Evolutionary conservation across 2,888 invertebrate genomes (phyloP).

Genomic region (Rhamphomyia laevipes): DNA sequence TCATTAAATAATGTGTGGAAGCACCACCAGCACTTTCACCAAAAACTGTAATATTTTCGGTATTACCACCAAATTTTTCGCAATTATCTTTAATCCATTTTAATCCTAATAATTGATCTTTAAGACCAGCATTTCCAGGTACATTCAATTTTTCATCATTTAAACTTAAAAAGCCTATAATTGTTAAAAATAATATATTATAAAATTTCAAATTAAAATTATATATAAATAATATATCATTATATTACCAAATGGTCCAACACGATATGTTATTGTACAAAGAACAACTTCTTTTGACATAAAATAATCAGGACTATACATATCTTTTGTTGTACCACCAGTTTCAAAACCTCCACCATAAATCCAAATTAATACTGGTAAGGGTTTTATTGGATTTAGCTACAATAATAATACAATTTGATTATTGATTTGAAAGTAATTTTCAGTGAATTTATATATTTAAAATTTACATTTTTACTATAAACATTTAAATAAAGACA

Average conservation of each 20-base stretch:
- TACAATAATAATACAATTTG: slow-evolving; percentile 11
- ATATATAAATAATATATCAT: too few relatives aligned
- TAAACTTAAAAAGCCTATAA: slow-evolving; percentile 39
- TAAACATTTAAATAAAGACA: slow-evolving; percentile 43
- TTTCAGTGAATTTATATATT: background rate
- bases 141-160: slow-evolving; percentile 38
- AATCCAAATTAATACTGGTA: slow-evolving; percentile 40
- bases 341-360: slow-evolving; percentile 41
- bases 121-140: slow-evolving; percentile 43
- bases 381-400: slow-evolving; percentile 22
- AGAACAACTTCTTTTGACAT: slow-evolving; percentile 39
- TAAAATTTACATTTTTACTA: slow-evolving; percentile 28
- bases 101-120: slow-evolving; percentile 42
- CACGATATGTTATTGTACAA: slow-evolving; percentile 39
- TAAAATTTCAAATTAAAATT: background rate
- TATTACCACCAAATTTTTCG: slow-evolving; percentile 40
- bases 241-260: slow-evolving; percentile 39
- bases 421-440: background rate
- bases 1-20: slow-evolving; percentile 39
- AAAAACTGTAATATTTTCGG: slow-evolving; percentile 41
- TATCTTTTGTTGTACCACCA: slow-evolving; percentile 36
- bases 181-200: background rate
- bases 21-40: slow-evolving; percentile 43
- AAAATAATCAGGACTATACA: slow-evolving; percentile 39
- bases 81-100: slow-evolving; percentile 43